Conservation (phyloP, 2,888 invertebrate genomes). For the Metallyticus violacea region DNA sequence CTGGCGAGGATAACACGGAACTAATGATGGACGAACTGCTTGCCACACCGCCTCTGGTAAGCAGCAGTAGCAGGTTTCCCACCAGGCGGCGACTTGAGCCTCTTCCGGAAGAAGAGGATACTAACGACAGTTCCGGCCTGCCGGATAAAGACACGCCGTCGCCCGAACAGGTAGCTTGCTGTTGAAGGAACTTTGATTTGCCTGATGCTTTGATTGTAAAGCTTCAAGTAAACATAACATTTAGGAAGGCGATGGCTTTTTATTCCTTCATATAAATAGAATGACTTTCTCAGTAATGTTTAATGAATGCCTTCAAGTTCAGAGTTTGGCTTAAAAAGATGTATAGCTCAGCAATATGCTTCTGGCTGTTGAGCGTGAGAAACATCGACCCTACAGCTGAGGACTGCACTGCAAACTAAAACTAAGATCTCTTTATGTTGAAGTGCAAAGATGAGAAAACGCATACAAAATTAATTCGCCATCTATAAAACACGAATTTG, state of each 20-base stretch:
- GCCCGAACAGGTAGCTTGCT: conserved; percentile 38
- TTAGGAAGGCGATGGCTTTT: too few relatives aligned
- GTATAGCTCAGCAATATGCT: background rate
- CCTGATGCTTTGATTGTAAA: background rate
- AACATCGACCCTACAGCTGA: too few relatives aligned
- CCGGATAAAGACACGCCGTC: conserved; percentile 38
- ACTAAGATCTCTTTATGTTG: too few relatives aligned
- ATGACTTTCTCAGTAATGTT: too few relatives aligned
- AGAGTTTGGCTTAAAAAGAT: background rate
- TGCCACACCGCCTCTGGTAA: conserved; percentile 70
- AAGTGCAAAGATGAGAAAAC: too few relatives aligned
- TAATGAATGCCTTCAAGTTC: too few relatives aligned
- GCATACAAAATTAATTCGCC: too few relatives aligned
- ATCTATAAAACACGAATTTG: too few relatives aligned
- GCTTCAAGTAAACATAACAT: background rate
- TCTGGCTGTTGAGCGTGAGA: background rate
- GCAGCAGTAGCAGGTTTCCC: conserved; percentile 66
- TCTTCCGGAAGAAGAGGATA: conserved; percentile 77
- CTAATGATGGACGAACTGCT: conserved; percentile 78
- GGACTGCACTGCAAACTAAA: too few relatives aligned
- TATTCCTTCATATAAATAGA: too few relatives aligned
- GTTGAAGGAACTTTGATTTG: background rate
- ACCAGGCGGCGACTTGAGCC: conserved; percentile 79
- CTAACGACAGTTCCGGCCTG: conserved; percentile 42
- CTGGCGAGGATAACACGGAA: conserved; percentile 64